Evolutionary conservation across 2,888 invertebrate species (phyloP), one percentile per base, ranked within the genome.

Genomic region (Hydrotaea cyrtoneurina): DNA sequence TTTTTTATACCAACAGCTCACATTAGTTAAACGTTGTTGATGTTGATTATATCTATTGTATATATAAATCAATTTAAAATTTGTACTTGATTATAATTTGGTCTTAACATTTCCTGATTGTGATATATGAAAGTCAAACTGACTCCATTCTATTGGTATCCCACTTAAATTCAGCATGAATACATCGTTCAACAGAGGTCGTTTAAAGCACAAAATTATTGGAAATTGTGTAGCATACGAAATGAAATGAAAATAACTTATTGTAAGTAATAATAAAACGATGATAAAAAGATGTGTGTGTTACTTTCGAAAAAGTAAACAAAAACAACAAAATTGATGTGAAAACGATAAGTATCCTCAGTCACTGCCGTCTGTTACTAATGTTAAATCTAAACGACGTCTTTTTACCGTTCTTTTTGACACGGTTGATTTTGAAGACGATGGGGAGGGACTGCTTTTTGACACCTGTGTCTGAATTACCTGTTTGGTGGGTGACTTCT

Each of bases 321-420:
- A 7, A 31, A 62, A 59, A 23, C n/a, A n/a, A n/a, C n/a, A 59
- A 59, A 26, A 59, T 11, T 11, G 15, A n/a, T 36, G 3, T 62
- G 15, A 59, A 26, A 59, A 26, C 23, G 11, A 26, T n/a, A 43
- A 43, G 50, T n/a, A n/a, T 31, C n/a, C 23, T 66, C 36, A 39
- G 17, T 43, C 46, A 13, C 31, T 69, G 39, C 39, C 73, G 84
- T 46, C 84, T 86, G n/a, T 74, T 83, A 79, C 87, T 11, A 21
- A 87, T 7, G 87, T 85, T 85, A 88, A 85, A 66, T 88, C 88
- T 78, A 88, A 80, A 79, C 88, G 87, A 80, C 86, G 86, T 69
- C 85, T 79, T 84, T 84, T 84, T 50, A 81, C 55, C 55, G 62
- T 43, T 77, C 85, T 77, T 85, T 83, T 83, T 71, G 77, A 81